Conservation (phyloP, 2,113 vertebrate species). For the Notarius quadriscutis region DNA sequence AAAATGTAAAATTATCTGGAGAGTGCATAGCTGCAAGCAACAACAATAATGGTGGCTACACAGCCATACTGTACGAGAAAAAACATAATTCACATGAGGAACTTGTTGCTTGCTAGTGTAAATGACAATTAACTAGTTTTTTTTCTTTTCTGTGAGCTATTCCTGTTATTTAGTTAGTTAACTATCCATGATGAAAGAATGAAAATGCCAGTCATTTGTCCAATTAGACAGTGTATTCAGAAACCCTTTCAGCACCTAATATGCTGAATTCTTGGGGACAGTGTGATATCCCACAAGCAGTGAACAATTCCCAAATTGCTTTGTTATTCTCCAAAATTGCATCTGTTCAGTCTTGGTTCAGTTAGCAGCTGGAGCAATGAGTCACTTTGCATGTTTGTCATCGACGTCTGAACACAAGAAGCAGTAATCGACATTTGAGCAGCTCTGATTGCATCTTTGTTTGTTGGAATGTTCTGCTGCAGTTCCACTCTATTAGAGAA, state of each 20-base stretch:
- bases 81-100: neutral
- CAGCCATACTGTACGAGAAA: neutral
- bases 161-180: slow-evolving; percentile 19
- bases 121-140: neutral
- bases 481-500: neutral
- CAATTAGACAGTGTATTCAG: slow-evolving; percentile 21
- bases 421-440: neutral
- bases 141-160: neutral
- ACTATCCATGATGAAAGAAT: slow-evolving; percentile 14
- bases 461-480: neutral
- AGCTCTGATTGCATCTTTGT: neutral
- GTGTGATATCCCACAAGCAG: slow-evolving; percentile 29
- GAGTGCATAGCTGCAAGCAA: no score
- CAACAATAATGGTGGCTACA: neutral
- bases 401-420: slow-evolving; percentile 7
- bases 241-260: slow-evolving; percentile 22
- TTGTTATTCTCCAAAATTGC: slow-evolving; percentile 25
- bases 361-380: neutral
- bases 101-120: neutral
- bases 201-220: slow-evolving; percentile 29
- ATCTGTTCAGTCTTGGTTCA: neutral
- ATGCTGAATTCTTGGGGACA: slow-evolving; percentile 1
- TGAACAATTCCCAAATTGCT: slow-evolving; percentile 13
- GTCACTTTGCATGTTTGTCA: neutral
- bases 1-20: no score